Conservation (phyloP, 2,888 invertebrate genomes). For the Caenorhabditis wallacei region DNA sequence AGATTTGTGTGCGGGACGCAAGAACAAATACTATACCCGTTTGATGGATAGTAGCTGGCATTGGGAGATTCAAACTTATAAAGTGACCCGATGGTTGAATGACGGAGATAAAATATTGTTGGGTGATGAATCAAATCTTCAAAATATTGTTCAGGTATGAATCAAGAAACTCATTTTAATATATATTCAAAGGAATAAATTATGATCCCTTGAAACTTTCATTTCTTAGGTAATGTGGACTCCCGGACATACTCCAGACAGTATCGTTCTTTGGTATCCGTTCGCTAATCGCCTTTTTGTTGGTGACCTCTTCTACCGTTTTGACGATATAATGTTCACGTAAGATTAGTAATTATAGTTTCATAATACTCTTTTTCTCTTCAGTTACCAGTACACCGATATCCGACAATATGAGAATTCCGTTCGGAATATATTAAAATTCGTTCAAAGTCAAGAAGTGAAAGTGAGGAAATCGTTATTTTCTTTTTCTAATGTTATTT, state of each 20-base stretch:
- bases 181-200: background rate
- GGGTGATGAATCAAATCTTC: slow-evolving; percentile 61
- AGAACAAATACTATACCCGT: slow-evolving; percentile 73
- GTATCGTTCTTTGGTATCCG: slow-evolving; percentile 72
- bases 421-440: slow-evolving; percentile 68
- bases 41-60: slow-evolving; percentile 75
- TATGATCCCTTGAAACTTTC: too few species aligned
- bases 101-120: slow-evolving; percentile 71
- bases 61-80: slow-evolving; percentile 75
- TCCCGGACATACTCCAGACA: slow-evolving; percentile 76
- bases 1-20: slow-evolving; percentile 69
- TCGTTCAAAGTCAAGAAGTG: slow-evolving; percentile 62
- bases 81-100: slow-evolving; percentile 74
- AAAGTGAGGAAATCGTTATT: slow-evolving; percentile 13
- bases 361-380: slow-evolving; percentile 3
- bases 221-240: slow-evolving; percentile 72
- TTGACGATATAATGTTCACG: slow-evolving; percentile 74
- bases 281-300: slow-evolving; percentile 69
- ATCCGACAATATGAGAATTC: slow-evolving; percentile 72
- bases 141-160: slow-evolving; percentile 64
- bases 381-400: slow-evolving; percentile 72
- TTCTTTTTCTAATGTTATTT: slow-evolving; percentile 1
- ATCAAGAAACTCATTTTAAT: background rate
- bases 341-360: slow-evolving; percentile 37
- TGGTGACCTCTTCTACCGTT: slow-evolving; percentile 75